Evolutionary conservation across 2,113 vertebrate genomes (phyloP).

Genomic region (Cephalopterus ornatus): DNA sequence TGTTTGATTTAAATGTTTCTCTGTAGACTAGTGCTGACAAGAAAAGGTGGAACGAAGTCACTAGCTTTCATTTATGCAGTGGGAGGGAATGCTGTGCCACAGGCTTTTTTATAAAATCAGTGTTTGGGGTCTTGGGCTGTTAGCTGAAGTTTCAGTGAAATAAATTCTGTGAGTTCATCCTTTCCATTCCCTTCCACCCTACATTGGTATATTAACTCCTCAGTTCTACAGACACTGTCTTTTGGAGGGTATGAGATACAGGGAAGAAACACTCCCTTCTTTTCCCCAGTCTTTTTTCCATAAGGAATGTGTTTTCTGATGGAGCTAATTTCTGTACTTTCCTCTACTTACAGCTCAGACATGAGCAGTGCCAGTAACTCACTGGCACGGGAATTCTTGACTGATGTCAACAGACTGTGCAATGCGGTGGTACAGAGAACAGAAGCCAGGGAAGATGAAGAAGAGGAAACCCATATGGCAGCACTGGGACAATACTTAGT

Average conservation of each 20-base stretch:
- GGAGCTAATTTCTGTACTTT: neutral
- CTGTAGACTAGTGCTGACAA: neutral
- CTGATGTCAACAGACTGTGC: constrained; percentile 94
- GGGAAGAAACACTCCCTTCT: neutral
- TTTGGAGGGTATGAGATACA: neutral
- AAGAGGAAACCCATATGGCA: constrained; percentile 94
- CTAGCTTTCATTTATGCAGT: neutral
- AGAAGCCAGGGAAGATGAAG: constrained; percentile 88
- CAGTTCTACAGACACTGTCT: neutral
- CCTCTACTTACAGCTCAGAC: constrained; percentile 81
- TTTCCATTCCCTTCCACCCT: neutral
- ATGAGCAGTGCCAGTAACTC: constrained; percentile 97
- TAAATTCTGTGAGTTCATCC: neutral
- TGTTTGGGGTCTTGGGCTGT: neutral
- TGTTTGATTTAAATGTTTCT: neutral
- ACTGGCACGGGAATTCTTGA: constrained; percentile 95
- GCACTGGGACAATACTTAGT: constrained; percentile 92
- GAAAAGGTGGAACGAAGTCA: neutral
- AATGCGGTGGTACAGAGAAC: constrained; percentile 89
- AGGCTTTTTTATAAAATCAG: neutral
- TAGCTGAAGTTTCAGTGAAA: neutral
- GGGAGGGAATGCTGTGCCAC: neutral
- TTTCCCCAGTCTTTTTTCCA: neutral
- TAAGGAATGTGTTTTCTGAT: neutral
- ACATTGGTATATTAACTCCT: neutral